phyloP scores from a whole-genome alignment of 2,113 vertebrate genomes.

The Balaeniceps rex region DNA sequence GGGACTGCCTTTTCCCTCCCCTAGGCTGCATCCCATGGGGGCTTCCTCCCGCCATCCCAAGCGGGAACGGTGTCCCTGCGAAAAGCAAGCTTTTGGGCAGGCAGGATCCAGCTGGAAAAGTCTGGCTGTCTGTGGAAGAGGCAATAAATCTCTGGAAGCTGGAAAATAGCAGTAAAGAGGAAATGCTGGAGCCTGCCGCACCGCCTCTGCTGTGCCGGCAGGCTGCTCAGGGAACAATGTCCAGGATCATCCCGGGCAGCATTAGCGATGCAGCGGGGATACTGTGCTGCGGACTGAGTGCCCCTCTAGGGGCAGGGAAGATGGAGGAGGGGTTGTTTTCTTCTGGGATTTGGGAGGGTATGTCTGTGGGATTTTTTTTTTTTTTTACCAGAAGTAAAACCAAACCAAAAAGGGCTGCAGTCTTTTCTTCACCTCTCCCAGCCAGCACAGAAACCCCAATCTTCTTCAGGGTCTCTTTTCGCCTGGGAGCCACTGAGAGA shows the following conservation, averaged over 20 bases:
- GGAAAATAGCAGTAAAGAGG: conserved; percentile 14
- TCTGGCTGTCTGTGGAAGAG: conserved; percentile 19
- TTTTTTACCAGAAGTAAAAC: background rate
- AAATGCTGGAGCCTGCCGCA: fast-evolving
- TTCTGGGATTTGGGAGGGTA: background rate
- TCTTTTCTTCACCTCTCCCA: background rate
- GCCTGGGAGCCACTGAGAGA: background rate
- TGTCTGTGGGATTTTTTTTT: background rate
- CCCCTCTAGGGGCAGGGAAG: background rate
- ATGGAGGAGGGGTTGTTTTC: background rate
- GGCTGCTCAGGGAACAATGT: fast-evolving
- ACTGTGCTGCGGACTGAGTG: background rate
- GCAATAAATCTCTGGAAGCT: conserved; percentile 53
- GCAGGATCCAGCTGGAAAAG: conserved; percentile 50
- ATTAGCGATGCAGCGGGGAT: fast-evolving
- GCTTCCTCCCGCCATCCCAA: fast-evolving
- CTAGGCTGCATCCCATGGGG: fast-evolving
- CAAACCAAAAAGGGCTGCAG: background rate
- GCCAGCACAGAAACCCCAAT: background rate
- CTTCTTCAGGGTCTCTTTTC: background rate
- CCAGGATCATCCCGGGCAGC: background rate
- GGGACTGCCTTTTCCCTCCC: background rate
- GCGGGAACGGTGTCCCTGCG: background rate
- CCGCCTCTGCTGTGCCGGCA: background rate
- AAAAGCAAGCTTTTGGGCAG: background rate